Conservation (phyloP, 2,888 invertebrate species). For the Drosophila borealis region DNA sequence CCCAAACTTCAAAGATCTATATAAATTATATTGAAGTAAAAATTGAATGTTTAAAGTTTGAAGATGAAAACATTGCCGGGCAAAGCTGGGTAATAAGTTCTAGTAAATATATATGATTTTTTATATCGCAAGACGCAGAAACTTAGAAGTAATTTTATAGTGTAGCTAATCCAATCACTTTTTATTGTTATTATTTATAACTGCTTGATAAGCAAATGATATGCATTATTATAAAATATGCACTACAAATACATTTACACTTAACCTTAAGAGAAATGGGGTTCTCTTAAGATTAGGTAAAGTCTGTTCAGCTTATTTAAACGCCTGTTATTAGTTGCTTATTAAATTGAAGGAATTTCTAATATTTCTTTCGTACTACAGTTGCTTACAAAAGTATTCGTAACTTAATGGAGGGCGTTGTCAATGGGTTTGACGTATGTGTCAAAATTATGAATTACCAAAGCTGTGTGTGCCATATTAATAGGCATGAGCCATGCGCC, state of each 20-base stretch:
- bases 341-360: not conserved
- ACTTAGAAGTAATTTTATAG: no score
- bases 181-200: not conserved
- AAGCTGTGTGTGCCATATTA: conserved; percentile 46
- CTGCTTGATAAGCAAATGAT: not conserved
- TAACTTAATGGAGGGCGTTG: conserved; percentile 19
- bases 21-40: no score
- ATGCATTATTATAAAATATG: not conserved
- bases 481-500: conserved; percentile 52
- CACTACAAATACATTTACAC: not conserved
- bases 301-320: no score
- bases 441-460: conserved; percentile 64
- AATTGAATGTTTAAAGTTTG: no score
- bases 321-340: no score
- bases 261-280: not conserved
- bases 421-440: conserved; percentile 44
- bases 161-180: not conserved
- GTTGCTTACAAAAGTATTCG: conserved; percentile 8
- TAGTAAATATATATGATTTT: no score
- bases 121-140: no score
- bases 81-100: no score
- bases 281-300: not conserved
- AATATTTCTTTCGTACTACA: not conserved
- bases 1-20: no score
- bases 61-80: no score